Evolutionary conservation across 2,888 invertebrate genomes (phyloP).

Genomic region (Sinopyrophorus schimmeli): DNA sequence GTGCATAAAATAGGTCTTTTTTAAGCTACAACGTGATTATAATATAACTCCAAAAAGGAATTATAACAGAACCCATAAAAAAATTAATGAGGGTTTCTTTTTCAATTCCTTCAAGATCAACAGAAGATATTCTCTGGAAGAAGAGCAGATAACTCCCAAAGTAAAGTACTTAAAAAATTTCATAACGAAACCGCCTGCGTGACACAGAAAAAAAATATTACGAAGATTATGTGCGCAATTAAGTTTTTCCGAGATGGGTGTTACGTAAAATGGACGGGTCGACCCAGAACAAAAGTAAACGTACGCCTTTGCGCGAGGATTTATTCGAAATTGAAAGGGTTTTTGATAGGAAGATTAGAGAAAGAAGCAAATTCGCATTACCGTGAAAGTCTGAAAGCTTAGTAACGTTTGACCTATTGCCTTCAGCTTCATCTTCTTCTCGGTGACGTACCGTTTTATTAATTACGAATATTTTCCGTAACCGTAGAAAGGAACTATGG

Average conservation of each 20-base stretch:
- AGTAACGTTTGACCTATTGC: slow-evolving; percentile 18
- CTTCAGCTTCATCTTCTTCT: slow-evolving; percentile 13
- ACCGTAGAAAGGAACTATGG: slow-evolving; percentile 4
- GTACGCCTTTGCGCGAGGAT: slow-evolving; percentile 8
- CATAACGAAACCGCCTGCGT: too few relatives aligned
- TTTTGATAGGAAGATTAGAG: slow-evolving; percentile 3
- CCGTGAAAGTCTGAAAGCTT: slow-evolving; percentile 18
- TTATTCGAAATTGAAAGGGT: slow-evolving; percentile 18
- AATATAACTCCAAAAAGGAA: too few relatives aligned
- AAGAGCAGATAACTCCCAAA: too few relatives aligned
- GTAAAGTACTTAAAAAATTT: too few relatives aligned
- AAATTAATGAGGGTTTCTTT: too few relatives aligned
- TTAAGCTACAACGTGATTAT: too few relatives aligned
- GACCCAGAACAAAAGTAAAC: slow-evolving; percentile 1
- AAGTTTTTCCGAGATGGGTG: too few relatives aligned
- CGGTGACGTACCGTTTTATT: slow-evolving; percentile 17
- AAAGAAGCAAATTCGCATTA: slow-evolving; percentile 17
- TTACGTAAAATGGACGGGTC: slow-evolving; percentile 20
- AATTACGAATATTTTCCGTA: slow-evolving; percentile 8
- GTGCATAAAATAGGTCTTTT: too few relatives aligned
- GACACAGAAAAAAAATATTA: not conserved
- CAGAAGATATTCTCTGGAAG: too few relatives aligned
- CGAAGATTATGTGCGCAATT: not conserved
- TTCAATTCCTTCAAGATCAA: too few relatives aligned
- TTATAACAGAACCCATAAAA: too few relatives aligned